Evolutionary conservation across 1,140 invertebrate species (phyloP), one percentile per base, ranked within the genome.

Genomic region (Drosophila erecta): DNA sequence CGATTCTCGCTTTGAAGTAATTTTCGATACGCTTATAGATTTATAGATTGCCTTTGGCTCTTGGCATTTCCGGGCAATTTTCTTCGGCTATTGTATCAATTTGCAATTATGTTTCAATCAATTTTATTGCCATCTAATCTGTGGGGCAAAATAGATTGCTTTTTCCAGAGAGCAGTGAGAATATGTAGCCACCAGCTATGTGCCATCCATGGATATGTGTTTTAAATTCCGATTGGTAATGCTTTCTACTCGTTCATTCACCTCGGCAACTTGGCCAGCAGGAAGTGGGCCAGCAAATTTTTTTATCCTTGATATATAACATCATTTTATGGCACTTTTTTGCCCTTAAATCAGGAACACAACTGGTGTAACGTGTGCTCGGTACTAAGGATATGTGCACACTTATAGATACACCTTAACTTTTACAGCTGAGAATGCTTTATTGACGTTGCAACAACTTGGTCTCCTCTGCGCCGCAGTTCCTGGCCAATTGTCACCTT

Each of bases 61-160:
- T 79, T 79, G 51, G 49, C 76, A 53, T 58, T 79, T 78, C 75
- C 55, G 67, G 59, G 37, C 76, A 67, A 79, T 79, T 79, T 79
- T 74, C 69, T 65, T 43, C 43, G 40, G 72, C 72, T 76, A 76
- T 76, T 78, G 61, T 69, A 78, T 81, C 78, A 72, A 77, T 81
- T 81, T 62, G 79, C 80, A 84, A 84, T 81, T 70, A 85, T 77
- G 61, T 85, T 85, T 80, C 76, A 85, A 85, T 85, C 76, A 85
- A 81, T 85, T 84, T 57, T 59, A 71, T 81, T 49, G 65, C 46
- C 58, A 73, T 73, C 50, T 79, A 61, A 79, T 79, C 76, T 60
- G 54, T 14, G 44, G 51, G 65, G 46, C 35, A 46, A 61, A 76
- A 83, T 78, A 79, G 70, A 83, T 83, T 78, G 79, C 74, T 83